Percentiles rank a stretch among this genome's conserved stretches.
phyloP scores from a whole-genome alignment of 2,888 invertebrate species.

The Caenorhabditis angaria region DNA sequence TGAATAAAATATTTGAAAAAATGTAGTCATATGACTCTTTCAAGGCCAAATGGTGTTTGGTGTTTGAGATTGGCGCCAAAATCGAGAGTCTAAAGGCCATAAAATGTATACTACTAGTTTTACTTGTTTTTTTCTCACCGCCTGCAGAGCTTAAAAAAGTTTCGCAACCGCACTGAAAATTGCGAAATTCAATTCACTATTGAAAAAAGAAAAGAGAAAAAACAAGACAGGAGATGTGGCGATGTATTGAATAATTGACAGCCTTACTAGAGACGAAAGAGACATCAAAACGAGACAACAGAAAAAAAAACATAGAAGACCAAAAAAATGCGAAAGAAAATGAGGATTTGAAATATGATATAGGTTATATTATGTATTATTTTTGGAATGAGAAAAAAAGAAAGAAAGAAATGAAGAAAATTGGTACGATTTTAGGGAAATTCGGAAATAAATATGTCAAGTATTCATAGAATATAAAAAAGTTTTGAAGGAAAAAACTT shows the following conservation, averaged over 20 bases:
- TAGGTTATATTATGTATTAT: not conserved
- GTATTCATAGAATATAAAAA: not conserved
- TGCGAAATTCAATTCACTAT: not conserved
- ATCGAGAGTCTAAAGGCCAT: not conserved
- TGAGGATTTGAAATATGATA: slow-evolving; percentile 16
- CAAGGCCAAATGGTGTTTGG: not conserved
- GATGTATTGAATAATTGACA: slow-evolving; percentile 3
- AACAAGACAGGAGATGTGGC: not conserved
- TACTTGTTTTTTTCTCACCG: too few relatives aligned
- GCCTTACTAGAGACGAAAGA: slow-evolving; percentile 11
- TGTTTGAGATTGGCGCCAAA: not conserved
- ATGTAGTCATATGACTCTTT: not conserved
- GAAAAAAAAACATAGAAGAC: slow-evolving; percentile 22
- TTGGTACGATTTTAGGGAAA: too few relatives aligned
- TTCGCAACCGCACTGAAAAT: not conserved
- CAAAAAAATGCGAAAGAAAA: too few relatives aligned
- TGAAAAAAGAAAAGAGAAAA: slow-evolving; percentile 3
- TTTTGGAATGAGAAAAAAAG: not conserved
- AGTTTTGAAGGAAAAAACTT: not conserved
- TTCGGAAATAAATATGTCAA: not conserved
- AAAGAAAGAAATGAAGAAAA: not conserved
- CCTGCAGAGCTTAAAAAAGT: not conserved
- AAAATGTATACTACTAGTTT: not conserved
- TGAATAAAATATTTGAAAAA: too few relatives aligned
- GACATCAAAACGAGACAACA: slow-evolving; percentile 15